Evolutionary conservation across 92 coral and sea anemone genomes (phyloP), one percentile per base, ranked within the genome.

Genomic region (Metridium senile): DNA sequence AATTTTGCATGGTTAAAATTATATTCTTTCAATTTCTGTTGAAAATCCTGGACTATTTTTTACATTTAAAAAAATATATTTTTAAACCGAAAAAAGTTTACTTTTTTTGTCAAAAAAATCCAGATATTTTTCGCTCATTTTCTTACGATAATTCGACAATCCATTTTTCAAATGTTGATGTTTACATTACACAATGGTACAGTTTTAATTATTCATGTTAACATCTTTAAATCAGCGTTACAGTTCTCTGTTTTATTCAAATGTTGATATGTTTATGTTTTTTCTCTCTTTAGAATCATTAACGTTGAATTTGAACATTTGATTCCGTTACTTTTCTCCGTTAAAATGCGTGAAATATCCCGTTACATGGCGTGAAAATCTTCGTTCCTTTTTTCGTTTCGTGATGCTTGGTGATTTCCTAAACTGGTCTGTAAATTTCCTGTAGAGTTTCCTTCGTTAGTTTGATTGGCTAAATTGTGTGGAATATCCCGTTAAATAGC

Each of bases 261-360:
- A 59, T 59, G 66, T 26, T 59, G 22, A 59, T 59, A n/a, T n/a
- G n/a, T n/a, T n/a, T n/a, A n/a, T n/a, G n/a, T n/a, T 54, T 54
- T 3, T 16, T 21, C 17, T 54, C 25, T 54, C 13, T 54, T 54
- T 54, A 20, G 61, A 54, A 16, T 54, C 17, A 20, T 54, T 16
- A 54, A 9, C n/a, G n/a, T n/a, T n/a, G n/a, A n/a, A n/a, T n/a
- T n/a, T n/a, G n/a, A n/a, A n/a, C n/a, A n/a, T n/a, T n/a, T n/a
- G n/a, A n/a, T n/a, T n/a, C n/a, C n/a, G n/a, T n/a, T n/a, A n/a
- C n/a, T n/a, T n/a, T n/a, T n/a, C n/a, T 13, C 49, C 49, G 49
- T 39, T 39, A 39, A 39, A 39, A 39, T 39, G 49, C 49, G 49
- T 39, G 49, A 39, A 39, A 39, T 4, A 39, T 39, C 13, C 49